Percentiles rank a stretch among this genome's conserved stretches.
These are phyloP conservation scores for Hydropsyche betteni DNA, from an alignment of 2,888 invertebrate species.

Conservation along the genomic window DNA sequence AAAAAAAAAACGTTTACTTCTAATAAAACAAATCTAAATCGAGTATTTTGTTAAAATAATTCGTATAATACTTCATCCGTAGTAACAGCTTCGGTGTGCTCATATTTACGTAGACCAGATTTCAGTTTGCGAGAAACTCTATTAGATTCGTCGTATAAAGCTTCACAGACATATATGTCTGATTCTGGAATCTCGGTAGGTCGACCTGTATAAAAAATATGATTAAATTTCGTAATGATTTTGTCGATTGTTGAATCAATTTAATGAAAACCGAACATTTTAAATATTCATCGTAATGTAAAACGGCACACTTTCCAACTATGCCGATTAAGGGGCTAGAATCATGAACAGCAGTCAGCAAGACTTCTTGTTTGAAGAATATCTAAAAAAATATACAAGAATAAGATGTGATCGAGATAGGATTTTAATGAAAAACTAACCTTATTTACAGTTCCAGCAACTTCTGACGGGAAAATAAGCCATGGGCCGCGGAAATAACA, in stretches of 20 bases:
- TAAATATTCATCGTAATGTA: conserved; percentile 90
- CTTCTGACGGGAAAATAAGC: conserved; percentile 89
- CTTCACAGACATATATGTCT: conserved; percentile 93
- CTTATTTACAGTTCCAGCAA: conserved; percentile 79
- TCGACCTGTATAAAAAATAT: conserved; percentile 72
- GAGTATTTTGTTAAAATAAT: neutral
- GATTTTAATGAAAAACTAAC: conserved; percentile 53
- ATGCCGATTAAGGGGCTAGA: conserved; percentile 91
- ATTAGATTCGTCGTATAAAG: conserved; percentile 88
- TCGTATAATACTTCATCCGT: conserved; percentile 77
- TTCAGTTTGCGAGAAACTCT: conserved; percentile 78
- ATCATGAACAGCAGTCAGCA: conserved; percentile 90
- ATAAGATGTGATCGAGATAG: neutral
- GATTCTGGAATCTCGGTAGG: conserved; percentile 93
- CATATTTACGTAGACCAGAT: conserved; percentile 80
- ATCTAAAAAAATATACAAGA: conserved; percentile 61
- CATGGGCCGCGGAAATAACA: conserved; percentile 94
- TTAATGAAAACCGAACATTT: conserved; percentile 70
- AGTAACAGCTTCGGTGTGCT: conserved; percentile 83
- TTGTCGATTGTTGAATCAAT: conserved; percentile 35
- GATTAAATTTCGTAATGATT: conserved; percentile 56
- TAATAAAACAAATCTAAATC: neutral
- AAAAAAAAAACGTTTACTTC: neutral
- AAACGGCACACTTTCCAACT: conserved; percentile 89
- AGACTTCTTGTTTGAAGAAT: conserved; percentile 94